Evolutionary conservation across 2,888 invertebrate species (phyloP).

Genomic region (Ernsta delagoae): DNA sequence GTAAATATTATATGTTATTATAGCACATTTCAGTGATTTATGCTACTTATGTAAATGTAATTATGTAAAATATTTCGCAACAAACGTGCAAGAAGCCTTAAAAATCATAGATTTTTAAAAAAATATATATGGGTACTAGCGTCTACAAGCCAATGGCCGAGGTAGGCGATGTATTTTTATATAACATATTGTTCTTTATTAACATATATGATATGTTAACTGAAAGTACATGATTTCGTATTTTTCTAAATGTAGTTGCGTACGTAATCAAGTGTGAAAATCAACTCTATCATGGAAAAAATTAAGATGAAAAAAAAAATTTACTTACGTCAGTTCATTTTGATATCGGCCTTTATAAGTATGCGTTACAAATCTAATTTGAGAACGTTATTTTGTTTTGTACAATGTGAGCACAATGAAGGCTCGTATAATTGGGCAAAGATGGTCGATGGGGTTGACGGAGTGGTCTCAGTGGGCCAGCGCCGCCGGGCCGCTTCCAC

Average conservation of each 20-base stretch:
- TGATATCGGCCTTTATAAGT: slow-evolving; percentile 53
- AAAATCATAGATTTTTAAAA: slow-evolving; percentile 83
- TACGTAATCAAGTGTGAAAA: slow-evolving; percentile 70
- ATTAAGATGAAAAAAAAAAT: slow-evolving; percentile 40
- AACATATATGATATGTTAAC: slow-evolving; percentile 84
- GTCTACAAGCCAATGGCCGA: slow-evolving; percentile 71
- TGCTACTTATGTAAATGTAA: slow-evolving; percentile 80
- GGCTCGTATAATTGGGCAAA: not conserved
- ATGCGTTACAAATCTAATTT: slow-evolving; percentile 74
- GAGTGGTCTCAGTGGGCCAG: not conserved
- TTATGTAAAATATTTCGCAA: slow-evolving; percentile 77
- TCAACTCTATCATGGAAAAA: slow-evolving; percentile 70
- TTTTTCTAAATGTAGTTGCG: slow-evolving; percentile 80
- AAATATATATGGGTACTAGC: slow-evolving; percentile 75
- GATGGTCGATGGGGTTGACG: too few relatives aligned
- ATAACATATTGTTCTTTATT: slow-evolving; percentile 83
- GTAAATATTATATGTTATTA: slow-evolving; percentile 69
- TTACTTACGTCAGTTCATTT: slow-evolving; percentile 56
- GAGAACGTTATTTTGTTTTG: slow-evolving; percentile 63
- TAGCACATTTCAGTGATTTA: slow-evolving; percentile 73
- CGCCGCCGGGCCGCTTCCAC: slow-evolving; percentile 3
- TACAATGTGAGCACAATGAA: not conserved
- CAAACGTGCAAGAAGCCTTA: slow-evolving; percentile 82
- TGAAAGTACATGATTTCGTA: slow-evolving; percentile 83
- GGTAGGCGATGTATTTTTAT: slow-evolving; percentile 82